These are phyloP conservation scores for Trichonephila inaurata DNA, from an alignment of 1,140 invertebrate genomes.

Conservation along the genomic window DNA sequence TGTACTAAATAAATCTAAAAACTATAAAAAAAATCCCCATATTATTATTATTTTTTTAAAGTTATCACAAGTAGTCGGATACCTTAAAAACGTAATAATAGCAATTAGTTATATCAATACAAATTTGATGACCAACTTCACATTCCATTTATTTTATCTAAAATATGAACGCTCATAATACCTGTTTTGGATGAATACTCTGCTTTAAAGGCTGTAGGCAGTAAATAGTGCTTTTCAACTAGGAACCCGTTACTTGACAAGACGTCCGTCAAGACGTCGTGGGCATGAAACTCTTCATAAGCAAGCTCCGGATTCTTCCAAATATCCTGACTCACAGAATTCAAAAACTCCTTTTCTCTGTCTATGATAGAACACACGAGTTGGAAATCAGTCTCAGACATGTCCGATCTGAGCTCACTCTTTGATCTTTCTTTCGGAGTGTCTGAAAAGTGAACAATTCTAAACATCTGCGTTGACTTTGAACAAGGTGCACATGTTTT, in stretches of 20 bases:
- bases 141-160: too few relatives aligned
- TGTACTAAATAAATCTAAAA: too few relatives aligned
- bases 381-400: slow-evolving; percentile 46
- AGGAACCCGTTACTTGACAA: slow-evolving; percentile 79
- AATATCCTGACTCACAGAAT: slow-evolving; percentile 74
- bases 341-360: slow-evolving; percentile 51
- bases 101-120: too few relatives aligned
- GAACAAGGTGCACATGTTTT: background rate
- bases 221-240: slow-evolving; percentile 79
- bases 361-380: slow-evolving; percentile 38
- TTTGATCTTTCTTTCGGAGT: background rate
- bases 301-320: slow-evolving; percentile 80
- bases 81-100: too few relatives aligned
- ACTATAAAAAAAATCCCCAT: too few relatives aligned
- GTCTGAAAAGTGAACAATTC: background rate
- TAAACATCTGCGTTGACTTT: background rate
- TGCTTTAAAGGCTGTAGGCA: slow-evolving; percentile 80
- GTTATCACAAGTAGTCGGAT: too few relatives aligned
- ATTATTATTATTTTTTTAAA: too few relatives aligned
- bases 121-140: too few relatives aligned
- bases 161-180: background rate
- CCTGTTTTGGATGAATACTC: slow-evolving; percentile 63
- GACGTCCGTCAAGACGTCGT: slow-evolving; percentile 79
- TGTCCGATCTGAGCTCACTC: background rate
- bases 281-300: slow-evolving; percentile 80